Conservation (phyloP, 2,888 invertebrate genomes). For the Chalcis sispes region DNA sequence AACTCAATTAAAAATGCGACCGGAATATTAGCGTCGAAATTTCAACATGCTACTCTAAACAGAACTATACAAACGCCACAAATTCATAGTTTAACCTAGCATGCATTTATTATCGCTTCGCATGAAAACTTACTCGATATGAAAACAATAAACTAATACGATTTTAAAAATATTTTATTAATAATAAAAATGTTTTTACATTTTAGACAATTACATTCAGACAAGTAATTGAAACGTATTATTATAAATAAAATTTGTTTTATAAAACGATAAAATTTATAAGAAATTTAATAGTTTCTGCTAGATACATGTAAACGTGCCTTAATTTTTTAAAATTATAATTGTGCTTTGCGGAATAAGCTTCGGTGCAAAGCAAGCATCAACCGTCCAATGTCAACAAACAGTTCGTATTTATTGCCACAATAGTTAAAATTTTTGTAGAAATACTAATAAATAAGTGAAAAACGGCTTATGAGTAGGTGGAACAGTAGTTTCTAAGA, state of each 20-base stretch:
- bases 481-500: not conserved
- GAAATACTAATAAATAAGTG: slow-evolving; percentile 4
- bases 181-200: too few species aligned
- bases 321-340: slow-evolving; percentile 45
- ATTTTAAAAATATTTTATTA: too few species aligned
- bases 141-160: too few species aligned
- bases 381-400: slow-evolving; percentile 57
- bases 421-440: slow-evolving; percentile 31
- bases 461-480: not conserved
- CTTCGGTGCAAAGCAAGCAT: slow-evolving; percentile 16
- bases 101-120: too few species aligned
- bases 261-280: too few species aligned
- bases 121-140: too few species aligned
- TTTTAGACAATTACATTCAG: not conserved
- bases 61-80: too few species aligned
- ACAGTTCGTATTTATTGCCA: slow-evolving; percentile 13
- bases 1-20: too few species aligned
- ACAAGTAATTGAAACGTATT: not conserved
- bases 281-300: slow-evolving; percentile 2
- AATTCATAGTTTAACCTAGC: too few species aligned
- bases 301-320: slow-evolving; percentile 16
- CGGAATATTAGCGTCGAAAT: too few species aligned
- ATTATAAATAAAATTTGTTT: not conserved
- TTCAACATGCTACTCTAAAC: too few species aligned
- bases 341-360: not conserved